Base-by-base conservation (phyloP, 2,888 invertebrate genomes). In the Archips crataeganus region DNA sequence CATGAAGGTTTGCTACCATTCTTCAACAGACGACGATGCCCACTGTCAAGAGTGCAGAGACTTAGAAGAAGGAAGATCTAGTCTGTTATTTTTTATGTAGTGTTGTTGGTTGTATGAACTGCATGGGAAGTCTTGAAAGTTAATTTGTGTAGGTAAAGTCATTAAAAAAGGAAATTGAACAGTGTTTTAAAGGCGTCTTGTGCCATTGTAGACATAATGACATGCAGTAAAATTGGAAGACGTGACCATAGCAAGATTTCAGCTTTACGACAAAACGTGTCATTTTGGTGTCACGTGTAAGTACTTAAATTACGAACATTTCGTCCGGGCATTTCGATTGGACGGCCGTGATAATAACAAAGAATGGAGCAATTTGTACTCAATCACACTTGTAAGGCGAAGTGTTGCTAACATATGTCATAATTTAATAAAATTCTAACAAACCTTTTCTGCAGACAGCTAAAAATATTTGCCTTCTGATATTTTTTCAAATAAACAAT, bases 241-340 rank as follows among this genome's bases (percentile, higher is more conserved):
- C 74, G 74, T 74, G 74, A 60, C 74, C 61, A 47, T 39, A 70
- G 15, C 39, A 10, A n/a, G 42, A 74, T 70, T 74, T 73, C 64
- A 69, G 51, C 36, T 64, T 64, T 61, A 70, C 70, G n/a, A 74
- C 74, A 51, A 74, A 70, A 74, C 74, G 74, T 74, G 74, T 70
- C 74, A 15, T 11, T 65, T 13, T 0, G 15, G 2, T 34, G 70
- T 74, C 74, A 74, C 74, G 74, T 74, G 74, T 61, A 60, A 57
- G 42, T 57, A 32, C 57, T 57, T 57, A 47, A 34, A 61, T 65
- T 69, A 70, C 70, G 69, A 57, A 65, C 11, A 67, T 73, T 68
- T 69, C 73, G 67, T 72, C 57, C 57, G 67, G 67, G n/a, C 62
- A 3, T 62, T 72, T 67, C 63, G 73, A 73, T 73, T 73, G 73